Conservation (phyloP, 2,888 invertebrate genomes). For the Aphelenchoides bicaudatus region DNA sequence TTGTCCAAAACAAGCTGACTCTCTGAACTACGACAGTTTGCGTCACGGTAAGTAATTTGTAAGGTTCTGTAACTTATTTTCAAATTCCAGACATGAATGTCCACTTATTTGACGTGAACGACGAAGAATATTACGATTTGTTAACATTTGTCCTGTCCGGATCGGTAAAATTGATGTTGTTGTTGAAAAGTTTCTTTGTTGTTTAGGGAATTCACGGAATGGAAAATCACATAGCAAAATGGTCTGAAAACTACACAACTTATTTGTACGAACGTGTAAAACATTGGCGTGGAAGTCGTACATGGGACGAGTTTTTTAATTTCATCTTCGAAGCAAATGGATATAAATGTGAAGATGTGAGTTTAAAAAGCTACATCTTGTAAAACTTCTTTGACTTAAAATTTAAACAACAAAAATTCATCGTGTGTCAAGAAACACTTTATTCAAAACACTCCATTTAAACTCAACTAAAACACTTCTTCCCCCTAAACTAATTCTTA, state of each 20-base stretch:
- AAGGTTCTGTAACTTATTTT: not conserved
- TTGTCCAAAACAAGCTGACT: conserved; percentile 13
- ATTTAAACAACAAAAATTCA: no score
- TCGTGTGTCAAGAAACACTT: no score
- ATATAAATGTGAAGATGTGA: conserved; percentile 14
- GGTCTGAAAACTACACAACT: conserved; percentile 1
- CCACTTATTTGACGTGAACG: not conserved
- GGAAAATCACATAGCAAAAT: not conserved
- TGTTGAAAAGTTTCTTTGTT: not conserved
- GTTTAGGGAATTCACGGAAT: conserved; percentile 14
- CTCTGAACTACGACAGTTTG: not conserved
- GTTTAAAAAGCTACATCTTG: no score
- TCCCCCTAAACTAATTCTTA: no score
- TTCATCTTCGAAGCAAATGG: conserved; percentile 17
- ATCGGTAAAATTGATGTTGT: not conserved
- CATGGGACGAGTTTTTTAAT: conserved; percentile 15
- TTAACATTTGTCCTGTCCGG: conserved; percentile 1
- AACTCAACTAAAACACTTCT: no score
- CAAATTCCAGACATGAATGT: not conserved
- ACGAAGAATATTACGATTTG: conserved; percentile 2
- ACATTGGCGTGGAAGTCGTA: conserved; percentile 8
- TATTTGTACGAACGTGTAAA: not conserved
- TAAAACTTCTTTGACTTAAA: no score
- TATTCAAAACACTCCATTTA: no score
- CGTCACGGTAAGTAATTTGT: conserved; percentile 8